Evolutionary conservation across 2,888 invertebrate species (phyloP), one percentile per base, ranked within the genome.

Genomic region (Stegana nigrithorax): DNA sequence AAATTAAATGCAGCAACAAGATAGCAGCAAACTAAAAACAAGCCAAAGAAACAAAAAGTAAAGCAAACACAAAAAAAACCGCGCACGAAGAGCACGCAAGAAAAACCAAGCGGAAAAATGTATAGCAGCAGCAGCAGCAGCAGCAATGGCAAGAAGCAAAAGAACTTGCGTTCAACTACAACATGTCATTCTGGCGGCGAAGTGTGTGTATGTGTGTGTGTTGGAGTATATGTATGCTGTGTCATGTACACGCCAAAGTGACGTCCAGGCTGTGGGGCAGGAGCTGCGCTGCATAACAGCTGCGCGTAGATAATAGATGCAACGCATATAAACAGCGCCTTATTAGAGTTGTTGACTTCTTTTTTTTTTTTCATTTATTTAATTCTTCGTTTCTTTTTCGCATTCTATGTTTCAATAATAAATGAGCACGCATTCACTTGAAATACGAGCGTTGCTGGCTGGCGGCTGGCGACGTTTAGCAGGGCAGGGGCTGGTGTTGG

Each of bases 131-230:
- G 8, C n/a, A 7, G 29, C 10, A 39, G 2, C n/a, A 39, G n/a
- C n/a, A n/a, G n/a, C n/a, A n/a, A 12, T 42, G 2, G 32, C 42
- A 10, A 39, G 14, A 39, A 39, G 39, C 14, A 8, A 39, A 29
- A 29, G 29, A n/a, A n/a, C n/a, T n/a, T n/a, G n/a, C n/a, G n/a
- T n/a, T n/a, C n/a, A n/a, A n/a, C 26, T 26, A 53, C 29, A 50
- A 61, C 64, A 58, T 44, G 36, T 39, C 21, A 42, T 21, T 17
- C n/a, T 32, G 8, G 50, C 39, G 53, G 47, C 62, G 14, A 59
- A 55, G 63, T 67, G 29, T 10, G 29, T 29, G 29, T 29, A 29
- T 29, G 10, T 29, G 6, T 10, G 10, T 29, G n/a, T n/a, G n/a
- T n/a, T n/a, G n/a, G n/a, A n/a, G n/a, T n/a, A n/a, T n/a, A n/a